Conservation (phyloP, 2,888 invertebrate species). For the Galerucella calmariensis region DNA sequence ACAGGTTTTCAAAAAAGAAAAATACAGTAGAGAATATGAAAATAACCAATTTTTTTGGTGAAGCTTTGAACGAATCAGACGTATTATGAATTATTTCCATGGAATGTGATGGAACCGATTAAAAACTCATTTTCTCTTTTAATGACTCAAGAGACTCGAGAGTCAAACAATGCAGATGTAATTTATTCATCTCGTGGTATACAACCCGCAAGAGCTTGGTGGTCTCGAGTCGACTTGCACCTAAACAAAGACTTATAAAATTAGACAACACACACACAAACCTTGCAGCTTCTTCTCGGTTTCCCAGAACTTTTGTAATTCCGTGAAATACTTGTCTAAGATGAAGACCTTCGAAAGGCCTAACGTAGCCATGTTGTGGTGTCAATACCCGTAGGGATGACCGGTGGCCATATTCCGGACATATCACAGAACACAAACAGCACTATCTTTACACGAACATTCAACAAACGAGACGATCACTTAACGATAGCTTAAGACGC, state of each 20-base stretch:
- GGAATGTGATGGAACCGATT: background rate
- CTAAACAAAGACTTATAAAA: constrained; percentile 37
- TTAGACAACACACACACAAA: constrained; percentile 65
- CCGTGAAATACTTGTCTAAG: constrained; percentile 96
- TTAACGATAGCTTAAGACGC: constrained; percentile 47
- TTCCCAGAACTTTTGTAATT: constrained; percentile 96
- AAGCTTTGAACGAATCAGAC: background rate
- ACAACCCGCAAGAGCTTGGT: constrained; percentile 26
- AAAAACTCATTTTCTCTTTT: constrained; percentile 3
- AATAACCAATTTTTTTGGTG: no score
- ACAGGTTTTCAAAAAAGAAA: no score
- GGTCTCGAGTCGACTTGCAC: constrained; percentile 14
- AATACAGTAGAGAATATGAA: no score
- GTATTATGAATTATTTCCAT: background rate
- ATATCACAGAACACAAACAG: constrained; percentile 48
- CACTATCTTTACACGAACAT: constrained; percentile 32
- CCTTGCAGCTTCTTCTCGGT: constrained; percentile 96
- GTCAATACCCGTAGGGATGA: constrained; percentile 52
- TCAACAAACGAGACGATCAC: constrained; percentile 46
- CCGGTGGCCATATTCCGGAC: constrained; percentile 59
- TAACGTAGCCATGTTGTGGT: constrained; percentile 86
- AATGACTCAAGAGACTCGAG: background rate
- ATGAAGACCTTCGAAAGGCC: constrained; percentile 97
- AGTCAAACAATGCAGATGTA: background rate
- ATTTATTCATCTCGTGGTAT: constrained; percentile 14